Conservation (phyloP, 2,888 invertebrate species). For the Apotomis capreana region DNA sequence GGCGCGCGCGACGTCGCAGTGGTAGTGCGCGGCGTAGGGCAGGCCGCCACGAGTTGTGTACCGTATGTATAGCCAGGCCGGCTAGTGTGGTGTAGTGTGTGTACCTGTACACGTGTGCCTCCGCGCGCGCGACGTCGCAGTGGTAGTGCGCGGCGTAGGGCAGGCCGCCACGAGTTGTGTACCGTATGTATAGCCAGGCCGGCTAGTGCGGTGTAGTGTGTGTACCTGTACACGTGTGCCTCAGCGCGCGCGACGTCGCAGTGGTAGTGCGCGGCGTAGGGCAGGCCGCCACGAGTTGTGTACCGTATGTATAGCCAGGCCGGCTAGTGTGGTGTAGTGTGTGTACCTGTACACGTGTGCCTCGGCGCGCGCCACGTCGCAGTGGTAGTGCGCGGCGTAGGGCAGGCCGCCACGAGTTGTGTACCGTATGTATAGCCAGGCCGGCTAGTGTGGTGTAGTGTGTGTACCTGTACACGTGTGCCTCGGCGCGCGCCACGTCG, state of each 20-base stretch:
- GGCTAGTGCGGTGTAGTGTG: background rate
- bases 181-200: background rate
- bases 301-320: too few species aligned
- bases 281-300: too few species aligned
- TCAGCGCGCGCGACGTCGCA: background rate
- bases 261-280: constrained; percentile 15
- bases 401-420: too few species aligned
- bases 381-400: too few species aligned
- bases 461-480: constrained; percentile 11
- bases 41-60: constrained; percentile 51
- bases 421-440: background rate
- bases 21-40: constrained; percentile 69
- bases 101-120: constrained; percentile 14
- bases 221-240: background rate
- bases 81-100: background rate
- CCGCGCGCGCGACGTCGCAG: constrained; percentile 81
- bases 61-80: background rate
- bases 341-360: too few species aligned
- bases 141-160: constrained; percentile 87
- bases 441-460: too few species aligned
- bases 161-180: constrained; percentile 88
- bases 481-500: constrained; percentile 6
- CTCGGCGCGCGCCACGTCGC: too few species aligned
- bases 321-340: too few species aligned
- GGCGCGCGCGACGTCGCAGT: constrained; percentile 58